Evolutionary conservation across 1,140 invertebrate species (phyloP).

Genomic region (Paraescarpia echinospica): DNA sequence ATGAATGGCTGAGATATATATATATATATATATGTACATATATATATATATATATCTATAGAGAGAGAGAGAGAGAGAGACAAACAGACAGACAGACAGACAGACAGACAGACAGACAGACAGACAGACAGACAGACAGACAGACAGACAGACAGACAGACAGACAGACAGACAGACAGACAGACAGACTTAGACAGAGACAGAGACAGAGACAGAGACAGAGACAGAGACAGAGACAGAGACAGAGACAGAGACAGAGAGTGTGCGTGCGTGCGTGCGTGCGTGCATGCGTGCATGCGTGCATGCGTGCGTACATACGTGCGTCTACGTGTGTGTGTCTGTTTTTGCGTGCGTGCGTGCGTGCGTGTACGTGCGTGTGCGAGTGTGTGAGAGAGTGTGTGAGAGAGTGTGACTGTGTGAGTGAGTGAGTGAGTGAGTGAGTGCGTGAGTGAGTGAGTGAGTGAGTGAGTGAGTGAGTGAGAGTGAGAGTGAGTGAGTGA

Average conservation of each 20-base stretch:
- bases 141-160: background rate
- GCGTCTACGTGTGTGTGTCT: too few species aligned
- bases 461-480: conserved; percentile 5
- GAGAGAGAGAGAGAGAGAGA: too few species aligned
- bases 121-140: background rate
- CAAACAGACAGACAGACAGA: too few species aligned
- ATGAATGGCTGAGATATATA: too few species aligned
- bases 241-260: background rate
- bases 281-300: background rate
- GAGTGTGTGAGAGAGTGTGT: too few species aligned
- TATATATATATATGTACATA: too few species aligned
- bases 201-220: background rate
- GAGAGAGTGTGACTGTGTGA: background rate
- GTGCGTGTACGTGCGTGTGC: too few species aligned
- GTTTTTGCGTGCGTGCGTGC: too few species aligned
- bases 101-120: conserved; percentile 3
- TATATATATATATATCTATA: too few species aligned
- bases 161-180: background rate
- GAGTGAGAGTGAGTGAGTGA: conserved; percentile 29
- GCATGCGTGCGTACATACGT: background rate
- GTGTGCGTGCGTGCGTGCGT: background rate
- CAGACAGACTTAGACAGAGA: too few species aligned
- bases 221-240: too few species aligned
- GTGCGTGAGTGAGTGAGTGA: background rate
- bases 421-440: conserved; percentile 11